Conservation (phyloP, 2,797 vertebrate species). For the Halcyon smyrnensis region DNA sequence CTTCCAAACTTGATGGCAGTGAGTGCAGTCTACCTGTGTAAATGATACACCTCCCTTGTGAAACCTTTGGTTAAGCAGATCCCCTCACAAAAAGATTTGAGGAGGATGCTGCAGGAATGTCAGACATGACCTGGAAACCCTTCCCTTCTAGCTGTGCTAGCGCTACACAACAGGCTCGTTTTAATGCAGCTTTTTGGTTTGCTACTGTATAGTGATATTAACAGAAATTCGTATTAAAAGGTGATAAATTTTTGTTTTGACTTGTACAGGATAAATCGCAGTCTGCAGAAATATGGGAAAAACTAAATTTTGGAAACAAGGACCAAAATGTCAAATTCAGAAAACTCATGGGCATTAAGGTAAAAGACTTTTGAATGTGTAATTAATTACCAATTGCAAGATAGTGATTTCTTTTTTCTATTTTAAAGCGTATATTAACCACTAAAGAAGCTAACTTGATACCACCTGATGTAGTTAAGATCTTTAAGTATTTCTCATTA, state of each 20-base stretch:
- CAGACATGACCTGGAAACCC: neutral
- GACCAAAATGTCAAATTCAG: constrained; percentile 99
- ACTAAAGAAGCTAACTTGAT: neutral
- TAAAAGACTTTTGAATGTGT: constrained; percentile 73
- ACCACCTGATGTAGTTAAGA: neutral
- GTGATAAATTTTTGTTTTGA: neutral
- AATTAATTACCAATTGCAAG: neutral
- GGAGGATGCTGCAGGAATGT: neutral
- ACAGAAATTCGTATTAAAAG: rapidly evolving
- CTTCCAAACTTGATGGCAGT: neutral
- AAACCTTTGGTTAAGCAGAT: rapidly evolving
- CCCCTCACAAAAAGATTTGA: neutral
- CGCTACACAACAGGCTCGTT: neutral
- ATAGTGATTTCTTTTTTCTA: neutral
- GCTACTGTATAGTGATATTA: neutral
- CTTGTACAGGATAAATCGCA: constrained; percentile 92
- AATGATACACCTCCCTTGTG: rapidly evolving
- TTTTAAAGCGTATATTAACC: neutral
- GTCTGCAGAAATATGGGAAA: constrained; percentile 98
- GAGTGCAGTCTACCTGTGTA: neutral
- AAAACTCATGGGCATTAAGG: constrained; percentile 99
- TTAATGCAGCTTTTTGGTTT: neutral
- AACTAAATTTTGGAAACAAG: constrained; percentile 98
- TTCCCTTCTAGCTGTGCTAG: neutral
- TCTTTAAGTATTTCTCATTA: neutral